Percentiles rank a stretch among this genome's conserved stretches.
phyloP scores from a whole-genome alignment of 2,113 vertebrate genomes.

The Talpa occidentalis region DNA sequence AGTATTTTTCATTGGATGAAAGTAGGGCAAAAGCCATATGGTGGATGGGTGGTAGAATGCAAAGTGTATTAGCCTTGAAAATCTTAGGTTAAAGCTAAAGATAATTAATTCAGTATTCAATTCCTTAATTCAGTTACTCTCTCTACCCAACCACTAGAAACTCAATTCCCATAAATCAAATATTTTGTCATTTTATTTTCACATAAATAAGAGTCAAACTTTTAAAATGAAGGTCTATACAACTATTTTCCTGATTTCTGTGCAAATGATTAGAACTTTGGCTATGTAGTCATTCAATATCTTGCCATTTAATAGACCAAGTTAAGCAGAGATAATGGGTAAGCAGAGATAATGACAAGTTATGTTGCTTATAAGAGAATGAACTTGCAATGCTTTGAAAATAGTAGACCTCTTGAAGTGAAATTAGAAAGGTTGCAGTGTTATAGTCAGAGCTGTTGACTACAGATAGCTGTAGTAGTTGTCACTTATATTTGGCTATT shows the following conservation, averaged over 20 bases:
- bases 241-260: not conserved
- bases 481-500: not conserved
- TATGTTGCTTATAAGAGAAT: not conserved
- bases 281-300: not conserved
- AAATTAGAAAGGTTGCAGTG: not conserved
- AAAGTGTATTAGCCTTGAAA: not conserved
- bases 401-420: not conserved
- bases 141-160: not conserved
- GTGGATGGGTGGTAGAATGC: not conserved
- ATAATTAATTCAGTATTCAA: slow-evolving; percentile 20
- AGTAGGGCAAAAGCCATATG: not conserved
- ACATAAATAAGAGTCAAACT: slow-evolving; percentile 20
- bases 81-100: not conserved
- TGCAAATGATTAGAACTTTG: slow-evolving; percentile 5
- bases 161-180: not conserved
- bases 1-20: not conserved
- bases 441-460: not conserved
- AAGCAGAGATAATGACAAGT: not conserved
- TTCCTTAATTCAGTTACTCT: not conserved
- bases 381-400: not conserved
- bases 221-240: slow-evolving; percentile 14
- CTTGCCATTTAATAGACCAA: not conserved
- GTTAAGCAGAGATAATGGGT: not conserved
- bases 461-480: not conserved
- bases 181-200: not conserved